Evolutionary conservation across 2,888 invertebrate genomes (phyloP).

Genomic region (Ctena decussata): DNA sequence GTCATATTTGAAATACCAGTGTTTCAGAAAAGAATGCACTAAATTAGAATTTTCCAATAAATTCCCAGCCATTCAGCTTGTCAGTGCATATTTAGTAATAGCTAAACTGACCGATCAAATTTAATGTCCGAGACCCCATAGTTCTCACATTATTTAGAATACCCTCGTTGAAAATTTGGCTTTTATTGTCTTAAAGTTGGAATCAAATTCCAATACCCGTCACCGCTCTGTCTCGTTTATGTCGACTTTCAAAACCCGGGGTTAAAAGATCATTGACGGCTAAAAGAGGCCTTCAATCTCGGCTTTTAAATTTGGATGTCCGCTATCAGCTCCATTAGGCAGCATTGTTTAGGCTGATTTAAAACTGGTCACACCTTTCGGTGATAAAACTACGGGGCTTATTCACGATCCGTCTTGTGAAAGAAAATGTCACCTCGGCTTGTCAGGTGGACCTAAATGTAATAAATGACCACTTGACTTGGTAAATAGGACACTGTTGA

Average conservation of each 20-base stretch:
- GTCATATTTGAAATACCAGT: slow-evolving; percentile 3
- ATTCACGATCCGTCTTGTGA: background rate
- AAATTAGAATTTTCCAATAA: slow-evolving; percentile 11
- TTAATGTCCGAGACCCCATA: slow-evolving; percentile 50
- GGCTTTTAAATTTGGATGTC: slow-evolving; percentile 36
- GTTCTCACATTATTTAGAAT: slow-evolving; percentile 68
- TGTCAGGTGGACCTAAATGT: background rate
- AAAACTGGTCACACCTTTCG: slow-evolving; percentile 50
- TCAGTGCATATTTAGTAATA: slow-evolving; percentile 16
- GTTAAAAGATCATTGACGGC: slow-evolving; percentile 50
- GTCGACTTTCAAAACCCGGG: slow-evolving; percentile 57
- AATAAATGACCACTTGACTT: slow-evolving; percentile 54
- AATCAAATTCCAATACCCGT: slow-evolving; percentile 67
- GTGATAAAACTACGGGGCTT: slow-evolving; percentile 17
- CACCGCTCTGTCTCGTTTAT: slow-evolving; percentile 50
- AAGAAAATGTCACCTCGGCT: background rate
- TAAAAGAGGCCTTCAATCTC: slow-evolving; percentile 26
- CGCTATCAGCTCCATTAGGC: slow-evolving; percentile 61
- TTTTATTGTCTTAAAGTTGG: slow-evolving; percentile 68
- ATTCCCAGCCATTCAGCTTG: slow-evolving; percentile 5
- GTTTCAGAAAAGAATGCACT: background rate
- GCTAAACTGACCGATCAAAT: slow-evolving; percentile 10
- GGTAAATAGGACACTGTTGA: background rate
- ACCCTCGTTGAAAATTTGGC: slow-evolving; percentile 50
- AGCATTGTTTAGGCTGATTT: slow-evolving; percentile 50